Base-by-base conservation (phyloP, 2,888 invertebrate species). In the Amiota mariae region DNA sequence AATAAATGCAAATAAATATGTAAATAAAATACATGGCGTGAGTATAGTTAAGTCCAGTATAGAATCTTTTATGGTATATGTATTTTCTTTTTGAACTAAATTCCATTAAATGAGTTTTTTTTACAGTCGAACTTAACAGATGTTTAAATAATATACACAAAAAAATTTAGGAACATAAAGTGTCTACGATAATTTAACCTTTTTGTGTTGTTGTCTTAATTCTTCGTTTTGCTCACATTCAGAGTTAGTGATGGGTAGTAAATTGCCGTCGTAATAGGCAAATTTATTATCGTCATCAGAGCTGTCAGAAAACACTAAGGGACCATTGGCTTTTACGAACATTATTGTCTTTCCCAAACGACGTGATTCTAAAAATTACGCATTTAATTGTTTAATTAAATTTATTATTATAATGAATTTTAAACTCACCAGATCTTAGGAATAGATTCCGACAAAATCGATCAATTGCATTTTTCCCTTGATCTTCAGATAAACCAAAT, bases 401-500 rank as follows among this genome's bases (percentile, higher is more conserved):
- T 36, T 2, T 36, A 36, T 36, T 36, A 36, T 36, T 4, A 36
- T 0, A 72, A 6, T 70, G 12, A 59, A 18, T 1, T 57, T 12
- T 84, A 75, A 87, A 90, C 86, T 91, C 91, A 92, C 94, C 92
- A 76, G 94, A 93, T 90, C 92, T 93, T 8, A 94, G 85, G 78
- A 93, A 92, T 0, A 95, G 90, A 82, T 91, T 91, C 49, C 93
- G 91, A 81, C 93, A 91, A 84, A 92, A 92, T 79, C 90, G 89
- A 81, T 92, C 90, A 49, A 95, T 90, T 0, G 93, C 91, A 85
- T 92, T 92, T 87, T 94, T 93, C 56, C 94, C 92, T 85, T 94
- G 93, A 80, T 92, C 92, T 85, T 93, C 93, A 70, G 92, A 93
- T 4, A 95, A 88, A 3, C 95, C 95, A 85, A 95, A 92, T 77